phyloP scores from a whole-genome alignment of 2,113 vertebrate species.

The Dasypus novemcinctus region DNA sequence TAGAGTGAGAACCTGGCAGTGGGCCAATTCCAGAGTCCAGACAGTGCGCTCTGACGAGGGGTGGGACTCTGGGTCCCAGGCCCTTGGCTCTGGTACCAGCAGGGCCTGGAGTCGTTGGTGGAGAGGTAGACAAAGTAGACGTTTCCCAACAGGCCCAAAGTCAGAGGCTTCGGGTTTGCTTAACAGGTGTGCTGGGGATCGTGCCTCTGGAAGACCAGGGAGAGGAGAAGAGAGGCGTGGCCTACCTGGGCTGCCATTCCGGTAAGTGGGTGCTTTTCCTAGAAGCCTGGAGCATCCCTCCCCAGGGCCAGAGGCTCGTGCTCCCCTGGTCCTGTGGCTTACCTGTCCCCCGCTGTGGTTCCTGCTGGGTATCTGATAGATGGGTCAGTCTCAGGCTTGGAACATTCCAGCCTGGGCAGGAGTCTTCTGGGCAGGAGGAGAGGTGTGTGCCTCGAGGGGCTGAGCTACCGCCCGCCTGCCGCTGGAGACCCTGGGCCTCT shows the following conservation, averaged over 20 bases:
- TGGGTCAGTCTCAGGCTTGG: not conserved
- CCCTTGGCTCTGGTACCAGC: not conserved
- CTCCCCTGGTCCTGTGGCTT: not conserved
- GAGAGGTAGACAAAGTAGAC: not conserved
- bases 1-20: not conserved
- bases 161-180: not conserved
- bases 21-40: not conserved
- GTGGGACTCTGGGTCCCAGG: not conserved
- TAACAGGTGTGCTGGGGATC: conserved; percentile 89
- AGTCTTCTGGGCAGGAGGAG: not conserved
- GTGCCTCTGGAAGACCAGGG: conserved; percentile 85
- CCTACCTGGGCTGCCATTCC: conserved; percentile 91
- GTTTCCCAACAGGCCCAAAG: accelerated
- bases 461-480: not conserved
- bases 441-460: not conserved
- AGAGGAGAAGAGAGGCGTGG: conserved; percentile 85
- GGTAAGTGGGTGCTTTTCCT: conserved; percentile 82
- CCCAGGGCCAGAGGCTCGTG: not conserved
- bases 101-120: not conserved
- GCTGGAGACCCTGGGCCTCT: not conserved
- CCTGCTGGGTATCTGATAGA: not conserved
- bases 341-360: not conserved
- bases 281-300: not conserved
- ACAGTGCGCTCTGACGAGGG: not conserved
- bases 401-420: not conserved